Conservation (phyloP, 1,140 invertebrate genomes). For the Tribolium madens region DNA sequence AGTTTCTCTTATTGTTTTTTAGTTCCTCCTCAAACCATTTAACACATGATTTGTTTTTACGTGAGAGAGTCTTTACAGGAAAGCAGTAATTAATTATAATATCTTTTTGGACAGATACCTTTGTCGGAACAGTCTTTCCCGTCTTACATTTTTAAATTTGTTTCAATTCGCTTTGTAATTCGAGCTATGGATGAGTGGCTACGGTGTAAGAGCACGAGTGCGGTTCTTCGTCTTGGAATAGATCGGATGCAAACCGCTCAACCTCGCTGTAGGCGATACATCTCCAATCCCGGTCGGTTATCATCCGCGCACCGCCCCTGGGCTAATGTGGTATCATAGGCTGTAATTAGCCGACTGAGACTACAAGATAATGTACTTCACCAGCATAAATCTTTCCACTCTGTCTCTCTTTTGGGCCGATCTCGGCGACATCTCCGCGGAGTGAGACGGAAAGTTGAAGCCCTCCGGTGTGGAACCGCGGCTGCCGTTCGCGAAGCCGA, state of each 20-base stretch:
- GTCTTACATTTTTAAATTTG: neutral
- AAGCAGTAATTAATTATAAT: too few species aligned
- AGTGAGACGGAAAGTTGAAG: constrained; percentile 47
- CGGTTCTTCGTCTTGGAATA: constrained; percentile 48
- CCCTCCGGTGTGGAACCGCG: constrained; percentile 52
- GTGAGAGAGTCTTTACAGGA: too few species aligned
- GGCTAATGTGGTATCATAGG: constrained; percentile 69
- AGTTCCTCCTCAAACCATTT: too few species aligned
- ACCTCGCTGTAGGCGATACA: constrained; percentile 60
- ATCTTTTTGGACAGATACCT: too few species aligned
- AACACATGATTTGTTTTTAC: too few species aligned
- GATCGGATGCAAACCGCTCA: constrained; percentile 57
- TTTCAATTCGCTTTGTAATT: constrained; percentile 12
- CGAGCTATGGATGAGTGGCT: constrained; percentile 20
- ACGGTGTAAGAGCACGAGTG: constrained; percentile 42
- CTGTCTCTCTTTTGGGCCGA: constrained; percentile 58
- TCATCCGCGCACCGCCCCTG: constrained; percentile 61
- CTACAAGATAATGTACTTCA: constrained; percentile 70
- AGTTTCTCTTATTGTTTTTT: too few species aligned
- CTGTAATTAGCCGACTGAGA: constrained; percentile 69
- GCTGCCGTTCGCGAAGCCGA: constrained; percentile 50
- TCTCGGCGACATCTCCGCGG: constrained; percentile 32
- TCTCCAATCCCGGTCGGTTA: constrained; percentile 62
- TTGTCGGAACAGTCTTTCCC: too few species aligned
- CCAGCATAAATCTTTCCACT: constrained; percentile 67